phyloP scores from a whole-genome alignment of 2,797 vertebrate species.

The Microhierax caerulescens region DNA sequence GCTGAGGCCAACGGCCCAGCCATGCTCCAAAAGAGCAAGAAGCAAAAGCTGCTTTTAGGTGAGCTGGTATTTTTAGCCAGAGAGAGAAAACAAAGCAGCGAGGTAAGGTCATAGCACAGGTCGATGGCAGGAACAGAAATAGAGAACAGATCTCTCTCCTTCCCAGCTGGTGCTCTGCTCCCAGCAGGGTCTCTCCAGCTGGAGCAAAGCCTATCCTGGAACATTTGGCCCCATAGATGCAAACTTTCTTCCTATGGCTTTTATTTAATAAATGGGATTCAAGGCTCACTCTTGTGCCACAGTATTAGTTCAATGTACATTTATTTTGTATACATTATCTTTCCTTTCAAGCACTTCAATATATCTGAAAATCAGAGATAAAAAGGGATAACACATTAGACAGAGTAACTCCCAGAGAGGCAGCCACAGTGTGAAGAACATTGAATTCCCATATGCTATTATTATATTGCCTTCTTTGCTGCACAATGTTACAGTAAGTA shows the following conservation, averaged over 20 bases:
- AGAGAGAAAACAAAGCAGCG: not conserved
- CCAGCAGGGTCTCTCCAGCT: not conserved
- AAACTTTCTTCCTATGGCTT: not conserved
- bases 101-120: conserved; percentile 9
- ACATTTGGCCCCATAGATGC: not conserved
- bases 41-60: not conserved
- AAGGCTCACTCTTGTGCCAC: not conserved
- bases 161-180: conserved; percentile 24
- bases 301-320: not conserved
- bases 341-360: conserved; percentile 29
- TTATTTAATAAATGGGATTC: not conserved
- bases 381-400: conserved; percentile 40
- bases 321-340: conserved; percentile 55
- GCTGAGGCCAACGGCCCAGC: not conserved
- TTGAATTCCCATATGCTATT: conserved; percentile 40
- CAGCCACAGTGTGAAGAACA: conserved; percentile 23
- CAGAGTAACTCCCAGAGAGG: conserved; percentile 4
- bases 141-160: not conserved
- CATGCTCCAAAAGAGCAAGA: not conserved
- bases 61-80: conserved; percentile 33
- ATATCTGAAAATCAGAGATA: conserved; percentile 48
- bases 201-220: not conserved
- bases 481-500: conserved; percentile 34
- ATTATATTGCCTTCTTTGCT: conserved; percentile 61
- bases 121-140: conserved; percentile 20